Evolutionary conservation across 1,140 invertebrate species (phyloP).

Genomic region (Orchestia grillus): DNA sequence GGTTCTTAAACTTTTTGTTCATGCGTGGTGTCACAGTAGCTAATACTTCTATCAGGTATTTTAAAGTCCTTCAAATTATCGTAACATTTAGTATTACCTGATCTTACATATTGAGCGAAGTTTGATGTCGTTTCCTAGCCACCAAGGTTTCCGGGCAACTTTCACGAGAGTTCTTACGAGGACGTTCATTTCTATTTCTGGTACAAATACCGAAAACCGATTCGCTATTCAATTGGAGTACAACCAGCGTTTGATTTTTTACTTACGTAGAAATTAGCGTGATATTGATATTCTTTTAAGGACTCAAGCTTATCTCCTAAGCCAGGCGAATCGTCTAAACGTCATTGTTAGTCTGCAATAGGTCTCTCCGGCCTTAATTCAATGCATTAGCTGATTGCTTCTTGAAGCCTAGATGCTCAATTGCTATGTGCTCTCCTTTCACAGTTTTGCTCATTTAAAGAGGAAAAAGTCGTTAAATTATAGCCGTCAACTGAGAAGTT

Average conservation of each 20-base stretch:
- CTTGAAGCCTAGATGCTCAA: neutral
- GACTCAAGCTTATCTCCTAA: neutral
- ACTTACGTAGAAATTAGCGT: neutral
- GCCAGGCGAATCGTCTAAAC: neutral
- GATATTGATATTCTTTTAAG: neutral
- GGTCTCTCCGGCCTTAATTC: neutral
- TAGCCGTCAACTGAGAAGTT: neutral
- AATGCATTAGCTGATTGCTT: conserved; percentile 50
- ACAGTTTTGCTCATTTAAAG: neutral
- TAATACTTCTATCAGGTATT: neutral
- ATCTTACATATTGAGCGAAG: neutral
- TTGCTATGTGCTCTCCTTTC: neutral
- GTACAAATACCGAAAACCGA: neutral
- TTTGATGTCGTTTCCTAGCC: too few relatives aligned
- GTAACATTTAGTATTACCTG: neutral
- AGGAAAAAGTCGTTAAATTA: neutral
- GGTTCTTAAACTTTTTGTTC: neutral
- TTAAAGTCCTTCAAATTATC: neutral
- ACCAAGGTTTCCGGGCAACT: too few relatives aligned
- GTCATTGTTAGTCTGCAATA: neutral
- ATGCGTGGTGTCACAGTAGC: neutral
- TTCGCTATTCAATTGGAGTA: neutral
- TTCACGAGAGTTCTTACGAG: too few relatives aligned
- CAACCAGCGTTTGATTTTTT: neutral
- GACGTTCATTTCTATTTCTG: neutral